A percentile compares a stretch with the other conserved stretches of the same genome.
Conservation (phyloP, 1,140 invertebrate species). For the Adoxophyes honmai region DNA sequence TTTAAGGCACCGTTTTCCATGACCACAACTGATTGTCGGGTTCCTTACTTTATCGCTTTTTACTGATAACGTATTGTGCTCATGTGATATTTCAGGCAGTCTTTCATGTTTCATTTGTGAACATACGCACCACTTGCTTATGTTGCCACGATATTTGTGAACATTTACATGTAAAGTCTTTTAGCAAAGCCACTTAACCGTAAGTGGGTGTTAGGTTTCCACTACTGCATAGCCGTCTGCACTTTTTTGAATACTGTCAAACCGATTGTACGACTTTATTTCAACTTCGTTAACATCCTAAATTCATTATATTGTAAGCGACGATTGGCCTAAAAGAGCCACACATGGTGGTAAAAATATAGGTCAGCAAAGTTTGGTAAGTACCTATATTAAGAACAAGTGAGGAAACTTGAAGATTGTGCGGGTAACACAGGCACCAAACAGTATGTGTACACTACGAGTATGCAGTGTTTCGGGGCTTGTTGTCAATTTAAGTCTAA, state of each 20-base stretch:
- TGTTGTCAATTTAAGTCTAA: neutral
- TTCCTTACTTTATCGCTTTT: slow-evolving; percentile 31
- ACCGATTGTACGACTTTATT: too few species aligned
- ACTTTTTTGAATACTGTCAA: too few species aligned
- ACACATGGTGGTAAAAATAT: too few species aligned
- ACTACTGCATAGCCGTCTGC: too few species aligned
- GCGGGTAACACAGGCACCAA: neutral
- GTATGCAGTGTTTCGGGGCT: neutral
- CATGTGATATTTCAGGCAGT: slow-evolving; percentile 23
- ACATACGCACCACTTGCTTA: neutral
- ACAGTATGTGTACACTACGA: neutral
- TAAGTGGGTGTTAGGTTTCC: neutral
- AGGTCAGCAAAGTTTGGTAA: slow-evolving; percentile 4
- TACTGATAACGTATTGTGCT: slow-evolving; percentile 27
- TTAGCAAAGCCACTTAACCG: neutral
- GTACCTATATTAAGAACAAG: neutral
- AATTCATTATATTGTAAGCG: too few species aligned
- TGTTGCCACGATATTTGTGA: slow-evolving; percentile 6
- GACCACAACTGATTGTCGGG: slow-evolving; percentile 65
- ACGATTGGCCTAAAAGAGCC: too few species aligned
- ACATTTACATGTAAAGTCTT: neutral
- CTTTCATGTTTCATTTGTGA: slow-evolving; percentile 13
- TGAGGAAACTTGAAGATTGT: slow-evolving; percentile 6
- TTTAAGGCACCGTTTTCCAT: slow-evolving; percentile 79
- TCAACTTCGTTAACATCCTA: too few species aligned